These are phyloP conservation scores for Harpalus rubripes DNA, from an alignment of 2,888 invertebrate genomes.

Conservation along the genomic window DNA sequence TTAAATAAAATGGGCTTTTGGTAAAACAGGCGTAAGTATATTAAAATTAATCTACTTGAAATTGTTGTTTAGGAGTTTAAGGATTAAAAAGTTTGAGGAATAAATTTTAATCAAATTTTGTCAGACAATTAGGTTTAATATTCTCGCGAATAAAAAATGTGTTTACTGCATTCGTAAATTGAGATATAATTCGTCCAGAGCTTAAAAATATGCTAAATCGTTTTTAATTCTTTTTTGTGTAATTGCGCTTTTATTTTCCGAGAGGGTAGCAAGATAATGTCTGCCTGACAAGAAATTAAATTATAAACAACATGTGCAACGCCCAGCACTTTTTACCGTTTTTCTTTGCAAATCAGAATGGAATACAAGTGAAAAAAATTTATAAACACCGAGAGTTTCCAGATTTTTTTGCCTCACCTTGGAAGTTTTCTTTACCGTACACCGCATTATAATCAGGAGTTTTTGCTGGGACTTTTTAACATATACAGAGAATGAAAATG, in stretches of 20 bases:
- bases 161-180: conserved; percentile 39
- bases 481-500: conserved; percentile 27
- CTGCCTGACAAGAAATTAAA: conserved; percentile 48
- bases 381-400: conserved; percentile 8
- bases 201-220: conserved; percentile 45
- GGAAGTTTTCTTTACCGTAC: conserved; percentile 22
- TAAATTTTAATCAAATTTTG: conserved; percentile 9
- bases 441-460: conserved; percentile 28
- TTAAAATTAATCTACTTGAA: background rate
- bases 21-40: background rate
- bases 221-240: conserved; percentile 36
- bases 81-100: background rate
- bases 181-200: conserved; percentile 21
- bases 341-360: conserved; percentile 38
- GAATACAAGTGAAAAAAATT: conserved; percentile 44
- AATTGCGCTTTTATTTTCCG: conserved; percentile 44
- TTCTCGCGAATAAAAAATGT: conserved; percentile 29
- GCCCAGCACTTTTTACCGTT: conserved; percentile 20
- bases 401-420: conserved; percentile 13
- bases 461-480: conserved; percentile 15
- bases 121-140: conserved; percentile 27
- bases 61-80: background rate
- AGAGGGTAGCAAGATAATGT: conserved; percentile 45
- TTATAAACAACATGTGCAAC: conserved; percentile 53
- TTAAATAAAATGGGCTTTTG: background rate